A percentile compares a stretch with the other conserved stretches of the same genome.
These are phyloP conservation scores for Phocoena sinus DNA, from an alignment of 2,113 vertebrate species.

Conservation along the genomic window DNA sequence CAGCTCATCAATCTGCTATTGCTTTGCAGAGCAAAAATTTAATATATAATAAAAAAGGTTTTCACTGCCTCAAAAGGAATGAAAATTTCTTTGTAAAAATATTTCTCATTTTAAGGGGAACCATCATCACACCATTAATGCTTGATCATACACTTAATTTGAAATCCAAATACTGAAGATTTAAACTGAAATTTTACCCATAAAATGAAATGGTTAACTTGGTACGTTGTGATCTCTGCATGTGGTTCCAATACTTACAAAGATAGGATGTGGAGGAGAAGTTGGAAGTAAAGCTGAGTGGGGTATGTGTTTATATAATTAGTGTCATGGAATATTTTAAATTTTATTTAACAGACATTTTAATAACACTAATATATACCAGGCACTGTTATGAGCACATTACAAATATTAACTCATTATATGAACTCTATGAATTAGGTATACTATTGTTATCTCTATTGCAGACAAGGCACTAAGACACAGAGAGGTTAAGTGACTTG, in stretches of 20 bases:
- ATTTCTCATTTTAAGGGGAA: constrained; percentile 12
- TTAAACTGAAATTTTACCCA: not conserved
- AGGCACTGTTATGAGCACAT: not conserved
- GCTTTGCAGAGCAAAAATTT: constrained; percentile 40
- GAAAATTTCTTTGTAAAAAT: constrained; percentile 34
- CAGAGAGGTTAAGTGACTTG: not conserved
- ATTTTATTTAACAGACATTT: not conserved
- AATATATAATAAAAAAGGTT: constrained; percentile 55
- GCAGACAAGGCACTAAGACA: not conserved
- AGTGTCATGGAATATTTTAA: not conserved
- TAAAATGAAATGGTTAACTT: not conserved
- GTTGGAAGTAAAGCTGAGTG: not conserved
- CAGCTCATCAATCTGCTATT: constrained; percentile 48
- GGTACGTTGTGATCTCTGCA: not conserved
- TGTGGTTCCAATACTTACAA: not conserved
- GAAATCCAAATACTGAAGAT: constrained; percentile 1
- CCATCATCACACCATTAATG: not conserved
- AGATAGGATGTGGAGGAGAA: not conserved
- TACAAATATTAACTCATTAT: not conserved
- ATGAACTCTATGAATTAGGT: not conserved
- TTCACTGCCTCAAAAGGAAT: not conserved
- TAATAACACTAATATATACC: not conserved
- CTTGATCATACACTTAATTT: constrained; percentile 41
- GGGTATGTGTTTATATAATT: not conserved
- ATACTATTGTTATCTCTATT: not conserved